phyloP scores from a whole-genome alignment of 2,113 vertebrate genomes.

The Oxygymnocypris stewartii region DNA sequence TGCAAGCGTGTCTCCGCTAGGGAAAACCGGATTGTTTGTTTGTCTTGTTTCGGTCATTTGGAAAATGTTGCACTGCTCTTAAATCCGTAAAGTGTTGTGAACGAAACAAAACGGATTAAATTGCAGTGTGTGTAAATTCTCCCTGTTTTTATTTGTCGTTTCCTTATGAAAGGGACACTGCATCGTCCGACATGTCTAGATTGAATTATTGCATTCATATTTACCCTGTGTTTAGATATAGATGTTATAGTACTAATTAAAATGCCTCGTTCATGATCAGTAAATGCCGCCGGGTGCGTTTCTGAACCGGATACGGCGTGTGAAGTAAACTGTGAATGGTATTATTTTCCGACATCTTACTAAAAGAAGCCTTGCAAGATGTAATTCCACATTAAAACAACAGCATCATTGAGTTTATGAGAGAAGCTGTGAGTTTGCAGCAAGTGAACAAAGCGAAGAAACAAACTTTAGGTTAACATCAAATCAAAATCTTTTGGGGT shows the following conservation, averaged over 20 bases:
- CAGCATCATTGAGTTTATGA: not conserved
- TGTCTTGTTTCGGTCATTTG: no score
- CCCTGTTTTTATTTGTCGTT: not conserved
- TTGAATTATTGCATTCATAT: conserved; percentile 29
- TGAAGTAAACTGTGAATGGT: conserved; percentile 28
- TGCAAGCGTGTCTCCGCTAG: conserved; percentile 47
- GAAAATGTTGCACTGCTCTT: not conserved
- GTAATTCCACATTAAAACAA: not conserved
- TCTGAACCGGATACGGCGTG: not conserved
- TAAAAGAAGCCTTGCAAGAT: not conserved
- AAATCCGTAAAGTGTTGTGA: not conserved
- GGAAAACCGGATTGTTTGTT: no score
- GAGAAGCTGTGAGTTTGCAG: no score
- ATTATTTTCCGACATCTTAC: not conserved
- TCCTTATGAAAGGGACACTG: conserved; percentile 69
- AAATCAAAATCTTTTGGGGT: no score
- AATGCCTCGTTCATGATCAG: conserved; percentile 48
- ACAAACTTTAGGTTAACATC: not conserved
- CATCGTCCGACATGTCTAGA: conserved; percentile 60
- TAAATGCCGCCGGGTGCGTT: conserved; percentile 56
- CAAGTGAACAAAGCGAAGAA: conserved; percentile 45
- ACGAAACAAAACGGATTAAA: not conserved
- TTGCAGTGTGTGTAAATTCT: not conserved
- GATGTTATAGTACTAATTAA: conserved; percentile 52
- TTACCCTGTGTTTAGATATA: conserved; percentile 55